Evolutionary conservation across 37 sponge, comb jelly and placozoan species (phyloP).

Genomic region (Diacarnus erythraeanus): DNA sequence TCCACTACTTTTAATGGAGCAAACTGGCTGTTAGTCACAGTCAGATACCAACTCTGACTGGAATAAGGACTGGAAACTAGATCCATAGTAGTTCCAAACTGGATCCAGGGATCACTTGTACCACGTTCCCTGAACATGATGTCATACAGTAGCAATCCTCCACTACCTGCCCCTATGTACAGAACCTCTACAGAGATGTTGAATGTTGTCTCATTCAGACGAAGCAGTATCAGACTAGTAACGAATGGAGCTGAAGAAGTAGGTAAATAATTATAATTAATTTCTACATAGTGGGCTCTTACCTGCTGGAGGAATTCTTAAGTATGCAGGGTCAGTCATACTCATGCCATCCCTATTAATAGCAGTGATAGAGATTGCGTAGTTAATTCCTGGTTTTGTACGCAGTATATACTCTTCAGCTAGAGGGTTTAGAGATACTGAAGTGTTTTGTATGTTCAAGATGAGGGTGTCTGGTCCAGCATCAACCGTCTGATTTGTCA

Average conservation of each 20-base stretch:
- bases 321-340: not conserved
- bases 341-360: not conserved
- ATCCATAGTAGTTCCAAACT: not conserved
- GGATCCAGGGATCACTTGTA: not conserved
- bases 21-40: not conserved
- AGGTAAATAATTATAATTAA: not conserved
- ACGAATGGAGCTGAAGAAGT: not conserved
- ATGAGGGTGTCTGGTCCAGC: not conserved
- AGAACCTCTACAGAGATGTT: not conserved
- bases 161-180: not conserved
- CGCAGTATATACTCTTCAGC: not conserved
- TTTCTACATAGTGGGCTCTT: not conserved
- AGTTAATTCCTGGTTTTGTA: not conserved
- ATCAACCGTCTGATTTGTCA: not conserved
- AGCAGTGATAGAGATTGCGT: not conserved
- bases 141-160: not conserved
- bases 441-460: not conserved
- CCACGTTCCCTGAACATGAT: not conserved
- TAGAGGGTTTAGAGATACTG: not conserved
- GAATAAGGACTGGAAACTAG: not conserved
- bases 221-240: not conserved
- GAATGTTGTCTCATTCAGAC: not conserved
- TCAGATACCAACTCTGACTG: not conserved
- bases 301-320: not conserved
- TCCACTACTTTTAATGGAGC: not conserved